These are phyloP conservation scores for Tympanoctomys barrerae DNA, from an alignment of 2,797 vertebrate genomes.

Conservation along the genomic window DNA sequence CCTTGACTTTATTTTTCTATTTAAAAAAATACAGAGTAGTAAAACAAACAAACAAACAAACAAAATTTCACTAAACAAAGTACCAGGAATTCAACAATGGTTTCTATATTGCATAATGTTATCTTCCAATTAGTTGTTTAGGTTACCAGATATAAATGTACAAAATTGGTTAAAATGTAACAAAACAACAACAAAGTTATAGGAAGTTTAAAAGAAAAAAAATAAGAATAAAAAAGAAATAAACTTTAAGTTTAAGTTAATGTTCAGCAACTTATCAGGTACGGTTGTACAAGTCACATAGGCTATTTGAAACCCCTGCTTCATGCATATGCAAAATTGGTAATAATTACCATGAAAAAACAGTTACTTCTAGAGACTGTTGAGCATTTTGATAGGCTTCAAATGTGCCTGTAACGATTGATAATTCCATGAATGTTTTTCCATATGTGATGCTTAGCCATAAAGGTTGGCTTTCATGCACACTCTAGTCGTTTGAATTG, in stretches of 20 bases:
- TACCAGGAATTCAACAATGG: no score
- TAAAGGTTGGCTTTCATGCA: background rate
- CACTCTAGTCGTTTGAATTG: background rate
- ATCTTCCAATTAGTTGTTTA: no score
- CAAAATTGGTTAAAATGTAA: no score
- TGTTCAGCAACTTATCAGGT: background rate
- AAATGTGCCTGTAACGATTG: background rate
- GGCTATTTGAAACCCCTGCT: background rate
- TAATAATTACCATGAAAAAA: conserved; percentile 39
- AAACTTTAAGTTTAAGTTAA: no score
- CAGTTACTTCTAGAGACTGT: conserved; percentile 8
- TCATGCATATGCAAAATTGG: background rate
- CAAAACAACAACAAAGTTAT: no score
- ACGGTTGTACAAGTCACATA: background rate
- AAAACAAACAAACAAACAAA: no score
- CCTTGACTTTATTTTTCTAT: background rate
- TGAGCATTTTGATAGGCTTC: conserved; percentile 23
- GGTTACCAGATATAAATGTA: no score
- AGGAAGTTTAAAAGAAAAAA: no score
- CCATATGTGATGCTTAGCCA: background rate
- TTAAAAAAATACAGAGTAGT: no score
- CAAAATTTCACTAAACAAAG: no score
- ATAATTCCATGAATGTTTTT: background rate
- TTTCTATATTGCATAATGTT: no score
- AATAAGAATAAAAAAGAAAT: no score